Evolutionary conservation across 1,140 invertebrate genomes (phyloP), one percentile per base, ranked within the genome.

Genomic region (Dendroctonus ponderosae): DNA sequence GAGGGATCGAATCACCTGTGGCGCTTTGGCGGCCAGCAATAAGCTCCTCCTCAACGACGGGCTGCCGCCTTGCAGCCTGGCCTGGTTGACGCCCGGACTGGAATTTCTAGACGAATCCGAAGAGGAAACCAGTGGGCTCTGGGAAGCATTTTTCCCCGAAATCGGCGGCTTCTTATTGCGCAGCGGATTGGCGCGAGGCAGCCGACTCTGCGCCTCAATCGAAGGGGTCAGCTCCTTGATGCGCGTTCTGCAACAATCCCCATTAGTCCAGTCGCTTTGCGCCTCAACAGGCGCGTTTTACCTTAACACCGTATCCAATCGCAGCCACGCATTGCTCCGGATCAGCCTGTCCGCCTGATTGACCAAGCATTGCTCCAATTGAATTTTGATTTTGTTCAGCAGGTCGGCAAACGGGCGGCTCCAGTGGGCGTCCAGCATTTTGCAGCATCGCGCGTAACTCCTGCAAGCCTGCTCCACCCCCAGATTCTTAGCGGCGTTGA

Each of bases 381-480:
- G 81, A 6, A 76, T 78, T 39, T 82, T 76, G 5, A 82, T 69
- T 8, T 80, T 80, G 14, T 79, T 71, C 44, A 77, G 63, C 44
- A 77, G 65, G 64, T 76, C 72, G 40, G 71, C 69, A 69, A 74
- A 75, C 9, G 69, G 69, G 39, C 68, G 58, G 26, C 62, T 72
- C 74, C 75, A 77, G 7, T 52, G 50, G 54, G 74, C 70, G 39
- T 77, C 73, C 12, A 77, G 51, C 71, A 75, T 72, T 63, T 76
- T 77, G 61, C 74, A 74, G 48, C 73, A 75, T 5, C 81, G 78
- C 43, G 82, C 80, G 70, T 90, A 88, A 74, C 86, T 86, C 58
- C 84, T 83, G 72, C 89, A 91, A 0, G 89, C 88, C 76, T 89
- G 86, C 70, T 91, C 89, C 0, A 87, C 84, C 0, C 85, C 83